Conservation (phyloP, 2,888 invertebrate genomes). For the Graphium colonna region DNA sequence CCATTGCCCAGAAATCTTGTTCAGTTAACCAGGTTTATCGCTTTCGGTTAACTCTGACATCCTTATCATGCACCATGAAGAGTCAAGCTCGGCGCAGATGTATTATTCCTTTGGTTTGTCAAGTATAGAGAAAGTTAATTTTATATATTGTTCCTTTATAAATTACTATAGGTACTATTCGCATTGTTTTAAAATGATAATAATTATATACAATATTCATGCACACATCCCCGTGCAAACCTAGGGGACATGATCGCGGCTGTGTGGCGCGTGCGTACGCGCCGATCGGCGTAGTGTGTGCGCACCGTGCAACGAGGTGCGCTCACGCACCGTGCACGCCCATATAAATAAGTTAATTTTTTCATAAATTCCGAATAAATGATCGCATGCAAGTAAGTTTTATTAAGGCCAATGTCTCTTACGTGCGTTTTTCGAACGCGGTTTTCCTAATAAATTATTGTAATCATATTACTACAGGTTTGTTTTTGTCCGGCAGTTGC, state of each 20-base stretch:
- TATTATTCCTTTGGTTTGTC: no score
- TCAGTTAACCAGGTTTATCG: no score
- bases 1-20: no score
- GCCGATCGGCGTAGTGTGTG: no score
- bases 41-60: no score
- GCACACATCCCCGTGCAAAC: not conserved
- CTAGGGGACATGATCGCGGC: not conserved
- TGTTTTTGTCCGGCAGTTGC: slow-evolving; percentile 13
- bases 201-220: no score
- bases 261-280: slow-evolving; percentile 23
- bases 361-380: slow-evolving; percentile 45
- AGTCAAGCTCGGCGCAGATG: no score
- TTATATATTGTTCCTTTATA: no score
- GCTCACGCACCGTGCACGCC: slow-evolving; percentile 46
- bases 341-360: slow-evolving; percentile 49
- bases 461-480: slow-evolving; percentile 21
- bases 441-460: slow-evolving; percentile 25
- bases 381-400: slow-evolving; percentile 28
- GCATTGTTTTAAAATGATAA: no score
- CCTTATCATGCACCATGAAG: no score
- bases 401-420: slow-evolving; percentile 23
- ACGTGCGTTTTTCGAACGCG: slow-evolving; percentile 17
- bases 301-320: slow-evolving; percentile 31
- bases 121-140: no score
- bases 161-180: no score